These are phyloP conservation scores for Drosophila falleni DNA, from an alignment of 2,888 invertebrate species.

Conservation along the genomic window DNA sequence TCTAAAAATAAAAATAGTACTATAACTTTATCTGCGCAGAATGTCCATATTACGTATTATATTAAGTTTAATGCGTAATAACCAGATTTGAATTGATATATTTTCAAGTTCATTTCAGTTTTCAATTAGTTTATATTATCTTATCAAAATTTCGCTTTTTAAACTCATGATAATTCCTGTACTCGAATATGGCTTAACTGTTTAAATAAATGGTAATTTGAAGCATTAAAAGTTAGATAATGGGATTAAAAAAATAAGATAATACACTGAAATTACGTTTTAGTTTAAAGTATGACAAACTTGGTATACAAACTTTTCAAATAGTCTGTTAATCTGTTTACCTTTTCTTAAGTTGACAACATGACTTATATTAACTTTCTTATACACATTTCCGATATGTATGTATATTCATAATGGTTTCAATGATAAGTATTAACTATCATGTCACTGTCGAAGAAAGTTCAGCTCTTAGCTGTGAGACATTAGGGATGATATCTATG, in stretches of 20 bases:
- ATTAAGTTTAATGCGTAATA: not conserved
- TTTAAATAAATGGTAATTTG: not conserved
- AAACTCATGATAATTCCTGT: not conserved
- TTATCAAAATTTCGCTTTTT: not conserved
- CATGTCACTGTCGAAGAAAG: constrained; percentile 34
- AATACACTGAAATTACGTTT: not conserved
- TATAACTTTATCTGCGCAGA: not conserved
- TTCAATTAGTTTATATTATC: constrained; percentile 17
- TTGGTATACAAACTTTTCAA: not conserved
- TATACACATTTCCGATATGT: constrained; percentile 18
- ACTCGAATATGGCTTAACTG: not conserved
- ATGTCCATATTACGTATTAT: not conserved
- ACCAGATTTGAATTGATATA: constrained; percentile 8
- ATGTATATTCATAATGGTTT: constrained; percentile 44
- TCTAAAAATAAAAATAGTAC: not conserved
- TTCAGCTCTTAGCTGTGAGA: constrained; percentile 40
- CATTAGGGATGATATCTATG: constrained; percentile 42
- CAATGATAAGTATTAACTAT: constrained; percentile 48
- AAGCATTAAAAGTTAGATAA: not conserved
- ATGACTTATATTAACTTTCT: not conserved
- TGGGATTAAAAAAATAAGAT: not conserved
- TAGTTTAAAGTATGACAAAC: not conserved
- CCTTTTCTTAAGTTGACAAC: not conserved
- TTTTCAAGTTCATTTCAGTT: constrained; percentile 6
- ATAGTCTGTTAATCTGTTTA: not conserved